A percentile compares a stretch with the other conserved stretches of the same genome.
Conservation (phyloP, 2,888 invertebrate species). For the Enchytraeus crypticus region DNA sequence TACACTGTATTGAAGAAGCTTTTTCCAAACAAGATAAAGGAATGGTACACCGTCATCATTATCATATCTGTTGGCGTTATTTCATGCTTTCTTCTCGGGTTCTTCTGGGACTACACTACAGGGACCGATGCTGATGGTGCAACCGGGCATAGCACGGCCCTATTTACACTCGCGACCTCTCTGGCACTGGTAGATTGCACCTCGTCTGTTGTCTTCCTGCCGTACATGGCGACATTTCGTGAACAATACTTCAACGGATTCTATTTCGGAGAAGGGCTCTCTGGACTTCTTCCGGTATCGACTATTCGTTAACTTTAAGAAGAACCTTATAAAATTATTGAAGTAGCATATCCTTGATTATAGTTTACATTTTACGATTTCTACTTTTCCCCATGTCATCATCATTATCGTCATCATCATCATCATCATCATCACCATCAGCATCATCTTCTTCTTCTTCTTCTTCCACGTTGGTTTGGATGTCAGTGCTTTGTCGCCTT, state of each 20-base stretch:
- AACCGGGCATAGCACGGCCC: constrained; percentile 47
- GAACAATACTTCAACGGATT: constrained; percentile 70
- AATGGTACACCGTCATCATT: constrained; percentile 49
- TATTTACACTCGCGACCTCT: constrained; percentile 61
- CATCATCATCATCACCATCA: too few relatives aligned
- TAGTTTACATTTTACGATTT: too few relatives aligned
- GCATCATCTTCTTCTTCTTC: too few relatives aligned
- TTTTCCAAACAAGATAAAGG: constrained; percentile 26
- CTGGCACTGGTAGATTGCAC: constrained; percentile 72
- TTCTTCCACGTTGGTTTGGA: too few relatives aligned
- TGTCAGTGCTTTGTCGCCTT: too few relatives aligned
- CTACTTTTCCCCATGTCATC: too few relatives aligned
- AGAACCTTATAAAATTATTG: too few relatives aligned
- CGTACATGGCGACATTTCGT: constrained; percentile 64
- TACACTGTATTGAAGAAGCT: constrained; percentile 52
- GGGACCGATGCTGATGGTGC: too few relatives aligned
- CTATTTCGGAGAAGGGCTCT: constrained; percentile 58
- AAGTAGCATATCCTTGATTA: too few relatives aligned
- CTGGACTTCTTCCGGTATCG: constrained; percentile 65
- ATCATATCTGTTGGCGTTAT: constrained; percentile 49
- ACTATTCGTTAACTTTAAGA: too few relatives aligned
- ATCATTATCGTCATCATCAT: too few relatives aligned
- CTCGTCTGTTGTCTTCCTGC: constrained; percentile 75
- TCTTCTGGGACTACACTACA: constrained; percentile 55
- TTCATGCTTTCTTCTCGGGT: constrained; percentile 49